Conservation (phyloP, 2,888 invertebrate genomes). For the Leucophenga maculata region DNA sequence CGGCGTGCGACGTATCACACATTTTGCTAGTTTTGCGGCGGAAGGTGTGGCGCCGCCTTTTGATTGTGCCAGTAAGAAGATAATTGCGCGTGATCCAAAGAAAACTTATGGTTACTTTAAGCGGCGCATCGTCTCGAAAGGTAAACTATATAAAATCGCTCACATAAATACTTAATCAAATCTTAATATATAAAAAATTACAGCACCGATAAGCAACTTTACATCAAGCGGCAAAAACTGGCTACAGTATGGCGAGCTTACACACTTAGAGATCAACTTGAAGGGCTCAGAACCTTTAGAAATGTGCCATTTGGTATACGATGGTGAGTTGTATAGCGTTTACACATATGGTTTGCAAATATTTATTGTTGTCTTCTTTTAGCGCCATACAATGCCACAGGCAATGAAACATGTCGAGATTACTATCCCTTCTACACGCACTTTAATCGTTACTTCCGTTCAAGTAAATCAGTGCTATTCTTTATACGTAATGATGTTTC, state of each 20-base stretch:
- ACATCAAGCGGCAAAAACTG: conserved; percentile 84
- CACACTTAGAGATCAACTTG: conserved; percentile 81
- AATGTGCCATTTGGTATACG: conserved; percentile 79
- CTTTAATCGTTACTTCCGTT: conserved; percentile 81
- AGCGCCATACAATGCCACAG: conserved; percentile 77
- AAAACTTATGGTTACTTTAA: conserved; percentile 84
- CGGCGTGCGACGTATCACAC: conserved; percentile 40
- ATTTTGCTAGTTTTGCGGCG: conserved; percentile 15
- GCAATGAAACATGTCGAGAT: conserved; percentile 81
- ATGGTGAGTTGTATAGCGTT: conserved; percentile 73
- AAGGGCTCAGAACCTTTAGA: conserved; percentile 82
- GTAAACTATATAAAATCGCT: no score
- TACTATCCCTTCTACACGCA: conserved; percentile 58
- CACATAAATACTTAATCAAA: no score
- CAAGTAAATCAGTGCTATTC: conserved; percentile 83
- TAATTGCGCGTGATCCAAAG: conserved; percentile 78
- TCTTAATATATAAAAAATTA: no score
- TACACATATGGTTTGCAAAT: no score
- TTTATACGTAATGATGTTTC: conserved; percentile 85
- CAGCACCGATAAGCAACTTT: conserved; percentile 82
- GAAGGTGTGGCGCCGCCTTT: conserved; percentile 44
- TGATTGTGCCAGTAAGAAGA: conserved; percentile 76
- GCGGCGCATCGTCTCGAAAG: conserved; percentile 78
- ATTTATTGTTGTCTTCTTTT: no score
- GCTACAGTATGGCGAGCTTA: conserved; percentile 85